These are phyloP conservation scores for Isurus oxyrinchus DNA, from an alignment of 2,113 vertebrate species.

Conservation along the genomic window DNA sequence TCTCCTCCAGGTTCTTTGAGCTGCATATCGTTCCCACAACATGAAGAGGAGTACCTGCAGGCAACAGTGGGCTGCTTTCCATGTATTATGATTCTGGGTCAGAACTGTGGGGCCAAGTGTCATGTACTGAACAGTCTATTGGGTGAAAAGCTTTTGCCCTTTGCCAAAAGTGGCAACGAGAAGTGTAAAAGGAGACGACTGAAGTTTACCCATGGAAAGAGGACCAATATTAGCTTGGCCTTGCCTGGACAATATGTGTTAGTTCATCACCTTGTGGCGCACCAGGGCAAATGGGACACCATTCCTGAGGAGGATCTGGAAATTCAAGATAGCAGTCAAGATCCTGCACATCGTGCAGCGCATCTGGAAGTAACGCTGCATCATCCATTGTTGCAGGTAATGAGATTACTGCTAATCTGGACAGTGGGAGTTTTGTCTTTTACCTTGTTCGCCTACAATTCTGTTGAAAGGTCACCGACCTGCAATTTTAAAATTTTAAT, in stretches of 20 bases:
- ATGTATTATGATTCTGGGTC: slow-evolving; percentile 81
- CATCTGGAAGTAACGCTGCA: slow-evolving; percentile 89
- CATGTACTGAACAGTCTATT: slow-evolving; percentile 80
- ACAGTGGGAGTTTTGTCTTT: not conserved
- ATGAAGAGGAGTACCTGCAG: slow-evolving; percentile 85
- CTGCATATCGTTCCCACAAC: slow-evolving; percentile 75
- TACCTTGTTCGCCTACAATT: not conserved
- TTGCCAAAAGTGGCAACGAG: slow-evolving; percentile 51
- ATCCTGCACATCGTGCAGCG: slow-evolving; percentile 74
- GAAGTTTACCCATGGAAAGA: slow-evolving; percentile 77
- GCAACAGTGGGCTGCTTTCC: slow-evolving; percentile 70
- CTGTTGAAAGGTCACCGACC: not conserved
- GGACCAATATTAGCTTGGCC: slow-evolving; percentile 73
- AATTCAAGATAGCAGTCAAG: slow-evolving; percentile 73
- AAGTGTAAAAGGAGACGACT: slow-evolving; percentile 77
- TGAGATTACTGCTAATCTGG: not conserved
- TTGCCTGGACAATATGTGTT: slow-evolving; percentile 89
- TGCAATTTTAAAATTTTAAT: not conserved
- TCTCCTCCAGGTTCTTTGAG: slow-evolving; percentile 64
- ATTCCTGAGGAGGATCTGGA: slow-evolving; percentile 85
- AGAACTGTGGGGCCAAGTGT: slow-evolving; percentile 79
- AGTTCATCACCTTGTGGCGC: slow-evolving; percentile 78
- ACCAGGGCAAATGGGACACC: slow-evolving; percentile 84
- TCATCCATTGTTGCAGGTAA: slow-evolving; percentile 82
- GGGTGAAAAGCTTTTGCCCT: slow-evolving; percentile 77